Evolutionary conservation across 2,888 invertebrate species (phyloP).

Genomic region (Phengaris arion): DNA sequence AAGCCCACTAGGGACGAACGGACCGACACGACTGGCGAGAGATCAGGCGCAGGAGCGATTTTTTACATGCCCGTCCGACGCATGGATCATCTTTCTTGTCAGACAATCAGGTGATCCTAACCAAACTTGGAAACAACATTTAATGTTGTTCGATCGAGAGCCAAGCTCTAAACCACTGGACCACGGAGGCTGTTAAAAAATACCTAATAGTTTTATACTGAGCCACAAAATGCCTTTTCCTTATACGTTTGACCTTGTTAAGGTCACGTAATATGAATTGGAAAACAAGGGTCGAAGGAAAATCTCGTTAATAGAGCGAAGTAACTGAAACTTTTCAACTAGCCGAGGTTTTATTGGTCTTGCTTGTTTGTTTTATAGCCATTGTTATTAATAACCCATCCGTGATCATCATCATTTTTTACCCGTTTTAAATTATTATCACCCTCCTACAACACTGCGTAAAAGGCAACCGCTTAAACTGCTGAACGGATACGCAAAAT

Average conservation of each 20-base stretch:
- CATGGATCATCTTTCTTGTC: too few species aligned
- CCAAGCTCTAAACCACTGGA: too few species aligned
- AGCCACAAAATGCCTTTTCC: not conserved
- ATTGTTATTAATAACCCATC: not conserved
- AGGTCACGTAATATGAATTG: conserved; percentile 18
- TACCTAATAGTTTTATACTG: not conserved
- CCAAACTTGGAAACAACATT: too few species aligned
- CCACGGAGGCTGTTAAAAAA: not conserved
- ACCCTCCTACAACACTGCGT: not conserved
- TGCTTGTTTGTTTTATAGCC: not conserved
- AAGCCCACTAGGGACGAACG: too few species aligned
- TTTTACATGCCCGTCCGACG: too few species aligned
- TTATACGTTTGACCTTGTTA: not conserved
- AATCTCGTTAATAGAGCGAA: not conserved
- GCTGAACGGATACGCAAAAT: too few species aligned
- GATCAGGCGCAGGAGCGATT: too few species aligned
- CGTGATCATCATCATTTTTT: not conserved
- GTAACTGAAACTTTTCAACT: not conserved
- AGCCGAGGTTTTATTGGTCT: not conserved
- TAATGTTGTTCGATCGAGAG: too few species aligned
- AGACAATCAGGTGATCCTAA: too few species aligned
- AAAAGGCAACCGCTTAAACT: too few species aligned
- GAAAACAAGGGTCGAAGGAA: conserved; percentile 19
- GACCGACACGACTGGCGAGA: too few species aligned
- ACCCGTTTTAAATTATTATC: not conserved